Conservation (phyloP, 2,113 vertebrate species). For the Syngnathoides biaculeatus region DNA sequence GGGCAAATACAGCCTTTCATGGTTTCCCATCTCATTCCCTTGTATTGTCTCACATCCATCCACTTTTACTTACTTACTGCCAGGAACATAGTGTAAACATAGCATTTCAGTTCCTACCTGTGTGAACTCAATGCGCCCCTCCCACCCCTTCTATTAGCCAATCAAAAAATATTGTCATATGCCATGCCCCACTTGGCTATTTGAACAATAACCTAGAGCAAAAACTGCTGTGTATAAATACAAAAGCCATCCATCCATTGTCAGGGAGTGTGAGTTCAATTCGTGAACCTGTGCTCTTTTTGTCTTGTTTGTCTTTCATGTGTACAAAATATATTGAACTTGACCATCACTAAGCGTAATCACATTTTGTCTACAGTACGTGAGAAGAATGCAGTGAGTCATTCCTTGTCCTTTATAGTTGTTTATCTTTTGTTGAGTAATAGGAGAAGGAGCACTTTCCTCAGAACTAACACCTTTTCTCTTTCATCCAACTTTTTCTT, state of each 20-base stretch:
- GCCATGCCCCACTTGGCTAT: not conserved
- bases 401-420: conserved; percentile 4
- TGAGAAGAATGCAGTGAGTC: conserved; percentile 2
- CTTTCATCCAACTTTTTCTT: conserved; percentile 51
- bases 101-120: no score
- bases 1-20: no score
- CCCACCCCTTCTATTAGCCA: no score
- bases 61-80: no score
- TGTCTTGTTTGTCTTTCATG: not conserved
- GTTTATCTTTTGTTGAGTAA: conserved; percentile 6
- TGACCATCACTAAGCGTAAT: not conserved
- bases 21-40: no score
- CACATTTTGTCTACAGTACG: conserved; percentile 1
- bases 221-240: not conserved
- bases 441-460: conserved; percentile 26
- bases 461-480: conserved; percentile 67
- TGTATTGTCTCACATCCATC: no score
- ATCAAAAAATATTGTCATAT: no score
- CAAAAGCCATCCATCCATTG: not conserved
- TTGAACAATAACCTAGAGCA: not conserved
- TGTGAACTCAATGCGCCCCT: no score
- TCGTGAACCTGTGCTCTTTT: not conserved
- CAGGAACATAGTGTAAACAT: no score
- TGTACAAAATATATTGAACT: not conserved
- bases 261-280: not conserved